Evolutionary conservation across 2,888 invertebrate genomes (phyloP).

Genomic region (Dexiosoma caninum): DNA sequence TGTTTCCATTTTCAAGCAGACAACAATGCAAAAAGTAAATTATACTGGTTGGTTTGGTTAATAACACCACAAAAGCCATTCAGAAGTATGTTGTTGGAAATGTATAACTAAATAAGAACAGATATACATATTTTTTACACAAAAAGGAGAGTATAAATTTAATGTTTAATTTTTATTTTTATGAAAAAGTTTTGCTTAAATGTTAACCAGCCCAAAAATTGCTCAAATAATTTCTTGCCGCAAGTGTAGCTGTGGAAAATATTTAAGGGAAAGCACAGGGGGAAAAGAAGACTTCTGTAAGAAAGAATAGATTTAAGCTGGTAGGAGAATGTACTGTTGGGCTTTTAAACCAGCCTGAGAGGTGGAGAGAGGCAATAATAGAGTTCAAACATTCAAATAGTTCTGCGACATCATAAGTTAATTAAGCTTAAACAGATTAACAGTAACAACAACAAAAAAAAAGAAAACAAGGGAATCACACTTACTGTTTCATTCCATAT

Average conservation of each 20-base stretch:
- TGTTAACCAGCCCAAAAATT: neutral
- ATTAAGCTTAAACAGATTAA: constrained; percentile 73
- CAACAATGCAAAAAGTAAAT: neutral
- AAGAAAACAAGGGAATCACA: neutral
- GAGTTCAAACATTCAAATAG: neutral
- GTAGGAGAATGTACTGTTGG: neutral
- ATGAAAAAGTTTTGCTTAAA: neutral
- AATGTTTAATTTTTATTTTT: neutral
- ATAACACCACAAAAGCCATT: neutral
- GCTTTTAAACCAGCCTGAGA: neutral
- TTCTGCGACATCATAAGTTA: constrained; percentile 65
- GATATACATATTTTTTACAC: neutral
- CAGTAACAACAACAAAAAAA: constrained; percentile 65
- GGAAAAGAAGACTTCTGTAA: neutral
- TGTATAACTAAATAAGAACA: neutral
- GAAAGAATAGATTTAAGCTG: neutral
- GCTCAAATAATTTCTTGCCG: constrained; percentile 67
- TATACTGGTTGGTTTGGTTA: neutral
- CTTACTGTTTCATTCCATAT: neutral
- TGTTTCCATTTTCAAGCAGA: neutral
- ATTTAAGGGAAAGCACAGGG: neutral
- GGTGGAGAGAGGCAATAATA: too few relatives aligned
- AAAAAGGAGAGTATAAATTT: neutral
- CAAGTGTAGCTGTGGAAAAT: constrained; percentile 72
- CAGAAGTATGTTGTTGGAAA: constrained; percentile 17